Percentiles rank a stretch among this genome's conserved stretches.
Conservation (phyloP, 2,113 vertebrate species). For the Otus sunia region DNA sequence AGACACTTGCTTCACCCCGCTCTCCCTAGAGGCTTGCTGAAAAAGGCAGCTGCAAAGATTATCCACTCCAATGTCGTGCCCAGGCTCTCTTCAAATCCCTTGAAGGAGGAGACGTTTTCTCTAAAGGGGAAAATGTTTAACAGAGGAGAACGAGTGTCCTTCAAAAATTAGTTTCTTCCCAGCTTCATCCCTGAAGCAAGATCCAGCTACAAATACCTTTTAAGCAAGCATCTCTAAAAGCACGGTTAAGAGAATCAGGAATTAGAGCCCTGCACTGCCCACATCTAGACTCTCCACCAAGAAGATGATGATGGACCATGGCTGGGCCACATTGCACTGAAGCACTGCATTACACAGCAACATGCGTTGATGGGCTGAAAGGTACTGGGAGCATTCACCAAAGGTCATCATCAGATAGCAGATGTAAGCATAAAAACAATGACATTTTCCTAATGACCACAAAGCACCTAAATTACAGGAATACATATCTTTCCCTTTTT, state of each 20-base stretch:
- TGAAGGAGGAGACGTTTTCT: neutral
- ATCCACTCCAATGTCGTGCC: neutral
- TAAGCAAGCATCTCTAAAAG: neutral
- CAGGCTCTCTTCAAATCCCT: neutral
- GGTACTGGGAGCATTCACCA: neutral
- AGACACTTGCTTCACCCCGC: neutral
- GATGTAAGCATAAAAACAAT: neutral
- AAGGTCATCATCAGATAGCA: conserved; percentile 22
- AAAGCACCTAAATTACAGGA: conserved; percentile 34
- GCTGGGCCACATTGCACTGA: neutral
- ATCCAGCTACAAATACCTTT: neutral
- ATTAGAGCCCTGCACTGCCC: neutral
- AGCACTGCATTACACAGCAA: neutral
- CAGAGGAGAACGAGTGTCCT: neutral
- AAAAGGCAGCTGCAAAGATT: conserved; percentile 61
- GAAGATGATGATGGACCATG: neutral
- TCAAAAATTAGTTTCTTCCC: neutral
- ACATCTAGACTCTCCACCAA: neutral
- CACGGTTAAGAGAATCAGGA: neutral
- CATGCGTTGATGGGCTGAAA: neutral
- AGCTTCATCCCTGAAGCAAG: neutral
- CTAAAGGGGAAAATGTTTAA: neutral
- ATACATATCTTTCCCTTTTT: conserved; percentile 4
- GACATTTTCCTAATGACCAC: conserved; percentile 37
- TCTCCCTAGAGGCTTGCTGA: conserved; percentile 19